These are phyloP conservation scores for Aphidius gifuensis DNA, from an alignment of 1,140 invertebrate genomes.

Conservation along the genomic window DNA sequence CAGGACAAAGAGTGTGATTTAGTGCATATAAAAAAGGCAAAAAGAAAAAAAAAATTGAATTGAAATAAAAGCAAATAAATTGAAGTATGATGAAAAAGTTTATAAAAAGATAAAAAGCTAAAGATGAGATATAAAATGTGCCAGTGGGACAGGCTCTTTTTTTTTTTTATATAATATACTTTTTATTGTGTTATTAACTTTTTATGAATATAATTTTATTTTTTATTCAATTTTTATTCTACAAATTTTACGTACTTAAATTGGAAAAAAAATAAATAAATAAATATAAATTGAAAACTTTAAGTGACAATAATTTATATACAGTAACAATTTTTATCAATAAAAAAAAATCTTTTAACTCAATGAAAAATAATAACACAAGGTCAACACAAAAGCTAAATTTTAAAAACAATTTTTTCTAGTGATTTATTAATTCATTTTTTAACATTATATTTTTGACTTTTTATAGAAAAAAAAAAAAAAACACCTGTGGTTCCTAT, in stretches of 20 bases:
- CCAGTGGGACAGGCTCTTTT: slow-evolving; percentile 35
- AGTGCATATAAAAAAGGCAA: slow-evolving; percentile 12
- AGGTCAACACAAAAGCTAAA: no score
- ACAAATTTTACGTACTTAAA: not conserved
- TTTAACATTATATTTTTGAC: no score
- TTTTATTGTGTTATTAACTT: slow-evolving; percentile 24
- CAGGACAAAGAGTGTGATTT: not conserved
- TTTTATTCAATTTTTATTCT: no score
- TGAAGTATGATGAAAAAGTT: slow-evolving; percentile 10
- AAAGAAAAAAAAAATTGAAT: slow-evolving; percentile 13
- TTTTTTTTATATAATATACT: slow-evolving; percentile 31
- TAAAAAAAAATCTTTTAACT: no score
- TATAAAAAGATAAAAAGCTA: slow-evolving; percentile 16
- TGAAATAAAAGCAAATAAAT: slow-evolving; percentile 13
- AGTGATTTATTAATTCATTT: no score
- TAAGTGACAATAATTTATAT: no score
- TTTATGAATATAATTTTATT: slow-evolving; percentile 2
- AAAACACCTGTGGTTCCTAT: no score
- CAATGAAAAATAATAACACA: no score
- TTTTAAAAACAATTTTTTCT: no score
- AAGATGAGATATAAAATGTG: slow-evolving; percentile 35
- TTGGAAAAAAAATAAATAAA: not conserved
- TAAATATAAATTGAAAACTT: not conserved
- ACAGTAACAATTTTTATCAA: no score
- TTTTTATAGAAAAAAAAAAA: no score